Evolutionary conservation across 2,113 vertebrate species (phyloP).

Genomic region (Chaetura pelagica): DNA sequence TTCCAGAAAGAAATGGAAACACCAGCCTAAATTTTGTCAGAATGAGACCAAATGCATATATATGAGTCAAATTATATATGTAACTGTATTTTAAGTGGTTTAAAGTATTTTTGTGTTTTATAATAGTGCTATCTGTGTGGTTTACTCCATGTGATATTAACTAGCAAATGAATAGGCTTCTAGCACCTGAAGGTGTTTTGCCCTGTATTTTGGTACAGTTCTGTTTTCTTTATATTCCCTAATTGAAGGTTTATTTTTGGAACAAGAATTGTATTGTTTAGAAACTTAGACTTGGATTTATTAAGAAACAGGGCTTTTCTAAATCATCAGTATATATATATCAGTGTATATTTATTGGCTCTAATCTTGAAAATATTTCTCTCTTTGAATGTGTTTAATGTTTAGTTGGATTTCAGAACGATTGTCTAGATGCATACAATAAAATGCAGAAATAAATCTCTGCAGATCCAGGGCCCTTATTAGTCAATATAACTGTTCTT

Average conservation of each 20-base stretch:
- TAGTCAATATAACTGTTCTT: conserved; percentile 23
- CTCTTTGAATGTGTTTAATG: background rate
- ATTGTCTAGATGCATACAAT: background rate
- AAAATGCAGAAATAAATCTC: conserved; percentile 16
- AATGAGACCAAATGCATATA: background rate
- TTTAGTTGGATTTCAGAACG: conserved; percentile 30
- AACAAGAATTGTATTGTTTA: background rate
- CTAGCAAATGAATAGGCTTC: background rate
- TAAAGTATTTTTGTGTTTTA: background rate
- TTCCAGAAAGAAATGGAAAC: background rate
- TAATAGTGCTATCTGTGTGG: background rate
- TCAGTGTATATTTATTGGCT: background rate
- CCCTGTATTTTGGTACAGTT: background rate
- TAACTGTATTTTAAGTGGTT: background rate
- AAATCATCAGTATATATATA: background rate
- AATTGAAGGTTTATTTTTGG: background rate
- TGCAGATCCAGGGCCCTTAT: background rate
- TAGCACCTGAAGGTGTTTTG: background rate
- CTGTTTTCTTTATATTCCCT: background rate
- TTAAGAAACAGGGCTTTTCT: background rate
- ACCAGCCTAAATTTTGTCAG: background rate
- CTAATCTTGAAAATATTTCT: background rate
- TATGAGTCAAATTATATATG: background rate
- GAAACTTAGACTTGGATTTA: background rate
- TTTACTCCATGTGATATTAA: background rate